Conservation (phyloP, 2,797 vertebrate genomes). For the Oryzias sinensis region DNA sequence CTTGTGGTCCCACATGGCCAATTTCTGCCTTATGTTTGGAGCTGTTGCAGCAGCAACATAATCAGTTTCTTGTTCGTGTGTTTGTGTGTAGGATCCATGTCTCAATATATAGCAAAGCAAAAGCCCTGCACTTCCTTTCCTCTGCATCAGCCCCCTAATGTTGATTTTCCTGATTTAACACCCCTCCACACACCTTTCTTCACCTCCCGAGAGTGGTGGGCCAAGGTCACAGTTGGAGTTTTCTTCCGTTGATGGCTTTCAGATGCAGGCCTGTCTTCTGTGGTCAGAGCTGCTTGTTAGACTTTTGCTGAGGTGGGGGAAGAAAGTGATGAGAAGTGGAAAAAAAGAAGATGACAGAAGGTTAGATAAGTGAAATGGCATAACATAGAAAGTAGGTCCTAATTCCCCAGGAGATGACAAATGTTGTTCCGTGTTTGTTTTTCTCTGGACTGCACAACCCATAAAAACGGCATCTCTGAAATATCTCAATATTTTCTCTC, state of each 20-base stretch:
- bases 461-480: too few relatives aligned
- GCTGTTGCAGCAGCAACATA: conserved; percentile 66
- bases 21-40: conserved; percentile 72
- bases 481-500: too few relatives aligned
- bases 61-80: conserved; percentile 18
- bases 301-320: conserved; percentile 19
- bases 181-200: conserved; percentile 20
- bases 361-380: too few relatives aligned
- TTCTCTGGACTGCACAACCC: too few relatives aligned
- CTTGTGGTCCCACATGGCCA: conserved; percentile 68
- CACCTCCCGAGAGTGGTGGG: conserved; percentile 28
- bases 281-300: conserved; percentile 29
- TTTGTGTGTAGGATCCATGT: conserved; percentile 24
- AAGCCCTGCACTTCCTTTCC: conserved; percentile 27
- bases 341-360: conserved; percentile 1
- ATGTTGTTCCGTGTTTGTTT: too few relatives aligned
- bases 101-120: conserved; percentile 21
- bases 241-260: conserved; percentile 42
- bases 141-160: conserved; percentile 19
- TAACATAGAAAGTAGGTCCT: not conserved
- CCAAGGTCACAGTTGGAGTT: conserved; percentile 49
- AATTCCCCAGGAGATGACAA: too few relatives aligned
- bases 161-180: conserved; percentile 1
- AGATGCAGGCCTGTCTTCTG: conserved; percentile 44
- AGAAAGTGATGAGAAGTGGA: conserved; percentile 14